Evolutionary conservation across 2,888 invertebrate genomes (phyloP).

Genomic region (Eurois occulta): DNA sequence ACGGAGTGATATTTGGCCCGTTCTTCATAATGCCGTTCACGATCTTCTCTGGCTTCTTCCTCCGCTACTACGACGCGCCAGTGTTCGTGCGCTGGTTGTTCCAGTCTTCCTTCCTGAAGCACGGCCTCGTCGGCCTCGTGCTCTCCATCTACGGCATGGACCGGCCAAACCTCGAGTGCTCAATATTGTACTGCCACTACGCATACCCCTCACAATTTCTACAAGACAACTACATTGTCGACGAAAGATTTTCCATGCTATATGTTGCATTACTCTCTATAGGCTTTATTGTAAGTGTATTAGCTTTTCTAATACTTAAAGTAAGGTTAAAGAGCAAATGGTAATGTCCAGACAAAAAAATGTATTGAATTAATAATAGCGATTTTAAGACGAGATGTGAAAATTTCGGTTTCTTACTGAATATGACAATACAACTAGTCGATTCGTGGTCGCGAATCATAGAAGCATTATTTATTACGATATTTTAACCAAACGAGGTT

Average conservation of each 20-base stretch:
- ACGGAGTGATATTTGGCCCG: constrained; percentile 97
- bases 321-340: constrained; percentile 91
- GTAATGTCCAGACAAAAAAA: constrained; percentile 65
- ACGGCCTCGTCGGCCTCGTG: constrained; percentile 96
- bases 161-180: constrained; percentile 93
- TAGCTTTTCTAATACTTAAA: constrained; percentile 93
- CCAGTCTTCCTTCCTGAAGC: constrained; percentile 96
- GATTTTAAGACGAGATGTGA: constrained; percentile 24
- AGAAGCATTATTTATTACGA: constrained; percentile 44
- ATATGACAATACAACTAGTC: constrained; percentile 58
- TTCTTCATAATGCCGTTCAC: constrained; percentile 96
- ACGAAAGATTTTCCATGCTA: constrained; percentile 92
- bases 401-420: constrained; percentile 25
- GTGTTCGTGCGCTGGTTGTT: constrained; percentile 95
- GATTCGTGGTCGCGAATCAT: constrained; percentile 23
- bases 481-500: constrained; percentile 27
- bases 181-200: constrained; percentile 94
- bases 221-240: constrained; percentile 93
- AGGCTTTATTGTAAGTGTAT: constrained; percentile 91
- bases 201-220: constrained; percentile 93
- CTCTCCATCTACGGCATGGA: constrained; percentile 95
- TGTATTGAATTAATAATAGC: constrained; percentile 33
- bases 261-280: constrained; percentile 92
- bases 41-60: constrained; percentile 98
- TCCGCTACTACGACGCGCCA: constrained; percentile 95